phyloP scores from a whole-genome alignment of 2,888 invertebrate species.

The Meandrusa payeni region DNA sequence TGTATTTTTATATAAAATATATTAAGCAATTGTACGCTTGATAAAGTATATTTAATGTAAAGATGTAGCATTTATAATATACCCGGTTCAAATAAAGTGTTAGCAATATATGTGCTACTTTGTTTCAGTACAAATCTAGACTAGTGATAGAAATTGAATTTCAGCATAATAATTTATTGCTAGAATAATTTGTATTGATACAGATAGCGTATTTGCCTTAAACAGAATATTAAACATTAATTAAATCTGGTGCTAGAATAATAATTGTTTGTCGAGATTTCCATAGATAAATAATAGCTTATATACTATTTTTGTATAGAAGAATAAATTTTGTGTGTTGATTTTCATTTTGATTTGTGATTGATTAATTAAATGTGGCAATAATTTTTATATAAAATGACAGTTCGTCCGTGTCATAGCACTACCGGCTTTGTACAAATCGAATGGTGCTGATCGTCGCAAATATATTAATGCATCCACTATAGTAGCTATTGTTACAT shows the following conservation, averaged over 20 bases:
- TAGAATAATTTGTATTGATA: slow-evolving; percentile 1
- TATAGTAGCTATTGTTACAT: slow-evolving; percentile 13
- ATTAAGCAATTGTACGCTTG: slow-evolving; percentile 21
- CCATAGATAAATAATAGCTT: slow-evolving; percentile 14
- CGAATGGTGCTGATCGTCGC: slow-evolving; percentile 51
- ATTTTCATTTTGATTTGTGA: slow-evolving; percentile 12
- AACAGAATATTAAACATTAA: slow-evolving; percentile 13
- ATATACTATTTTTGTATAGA: slow-evolving; percentile 21
- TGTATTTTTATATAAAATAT: slow-evolving; percentile 21
- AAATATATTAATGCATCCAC: slow-evolving; percentile 23
- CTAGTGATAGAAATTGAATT: too few relatives aligned
- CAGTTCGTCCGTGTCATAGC: slow-evolving; percentile 38
- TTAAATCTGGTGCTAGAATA: slow-evolving; percentile 21
- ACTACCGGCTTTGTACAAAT: slow-evolving; percentile 63
- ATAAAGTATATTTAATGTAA: slow-evolving; percentile 5
- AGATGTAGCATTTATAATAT: slow-evolving; percentile 6
- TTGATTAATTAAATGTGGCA: slow-evolving; percentile 27
- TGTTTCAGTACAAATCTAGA: slow-evolving; percentile 4
- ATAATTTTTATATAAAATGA: slow-evolving; percentile 31
- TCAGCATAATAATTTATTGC: neutral
- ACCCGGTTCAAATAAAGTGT: neutral
- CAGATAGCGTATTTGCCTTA: slow-evolving; percentile 7
- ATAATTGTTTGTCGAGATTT: slow-evolving; percentile 14
- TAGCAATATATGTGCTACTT: neutral
- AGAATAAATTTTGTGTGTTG: slow-evolving; percentile 25